Conservation (phyloP, 2,888 invertebrate genomes). For the Leptinotarsa haldemani region DNA sequence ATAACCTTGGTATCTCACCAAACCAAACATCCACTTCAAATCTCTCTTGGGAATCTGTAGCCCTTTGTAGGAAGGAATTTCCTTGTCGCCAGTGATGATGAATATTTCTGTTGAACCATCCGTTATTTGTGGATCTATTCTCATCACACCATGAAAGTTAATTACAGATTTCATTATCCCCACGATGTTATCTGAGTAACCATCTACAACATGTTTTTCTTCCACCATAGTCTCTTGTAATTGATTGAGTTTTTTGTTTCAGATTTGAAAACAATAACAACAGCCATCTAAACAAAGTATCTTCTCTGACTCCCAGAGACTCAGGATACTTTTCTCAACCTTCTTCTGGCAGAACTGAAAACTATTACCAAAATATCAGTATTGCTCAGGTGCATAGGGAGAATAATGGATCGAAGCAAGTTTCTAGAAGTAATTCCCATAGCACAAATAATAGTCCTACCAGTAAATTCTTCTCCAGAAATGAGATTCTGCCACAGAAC, state of each 20-base stretch:
- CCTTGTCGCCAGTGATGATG: too few species aligned
- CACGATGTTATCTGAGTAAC: too few species aligned
- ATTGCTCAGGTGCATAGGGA: conserved; percentile 30
- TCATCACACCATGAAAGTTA: too few species aligned
- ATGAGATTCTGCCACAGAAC: neutral
- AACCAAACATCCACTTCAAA: too few species aligned
- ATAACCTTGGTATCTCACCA: too few species aligned
- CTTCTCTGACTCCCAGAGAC: neutral
- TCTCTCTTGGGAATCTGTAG: too few species aligned
- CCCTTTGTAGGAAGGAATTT: too few species aligned
- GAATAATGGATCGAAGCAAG: neutral
- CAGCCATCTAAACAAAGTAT: conserved; percentile 10
- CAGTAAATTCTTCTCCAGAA: neutral
- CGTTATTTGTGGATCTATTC: too few species aligned
- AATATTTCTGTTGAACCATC: too few species aligned
- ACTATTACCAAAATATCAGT: conserved; percentile 28
- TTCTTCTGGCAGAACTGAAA: conserved; percentile 23
- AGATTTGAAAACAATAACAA: conserved; percentile 27
- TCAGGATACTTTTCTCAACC: conserved; percentile 30
- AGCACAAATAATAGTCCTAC: conserved; percentile 10
- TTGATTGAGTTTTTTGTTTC: conserved; percentile 15
- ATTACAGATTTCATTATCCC: too few species aligned
- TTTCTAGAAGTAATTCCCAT: conserved; percentile 19
- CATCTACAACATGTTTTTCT: too few species aligned
- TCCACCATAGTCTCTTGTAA: too few species aligned